Conservation (phyloP, 2,888 invertebrate species). For the Agelastica alni region DNA sequence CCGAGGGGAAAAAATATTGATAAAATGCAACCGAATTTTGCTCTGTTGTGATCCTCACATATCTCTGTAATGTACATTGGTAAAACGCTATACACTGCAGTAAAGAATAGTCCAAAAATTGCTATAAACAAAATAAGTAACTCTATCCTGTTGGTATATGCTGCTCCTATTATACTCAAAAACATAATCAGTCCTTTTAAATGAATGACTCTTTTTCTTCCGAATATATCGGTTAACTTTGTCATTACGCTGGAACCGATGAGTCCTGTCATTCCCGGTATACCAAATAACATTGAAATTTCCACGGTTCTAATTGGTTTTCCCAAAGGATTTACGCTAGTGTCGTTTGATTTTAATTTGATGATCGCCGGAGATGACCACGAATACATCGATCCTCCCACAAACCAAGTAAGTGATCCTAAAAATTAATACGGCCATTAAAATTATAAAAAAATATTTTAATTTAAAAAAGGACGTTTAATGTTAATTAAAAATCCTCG, state of each 20-base stretch:
- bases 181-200: constrained; percentile 66
- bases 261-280: constrained; percentile 28
- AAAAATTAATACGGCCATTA: too few species aligned
- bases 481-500: too few species aligned
- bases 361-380: constrained; percentile 10
- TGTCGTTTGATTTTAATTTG: constrained; percentile 3
- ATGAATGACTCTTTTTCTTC: constrained; percentile 69
- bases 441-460: too few species aligned
- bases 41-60: constrained; percentile 18
- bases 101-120: not conserved
- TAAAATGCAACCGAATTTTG: constrained; percentile 10
- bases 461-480: too few species aligned
- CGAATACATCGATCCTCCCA: not conserved
- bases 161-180: constrained; percentile 49
- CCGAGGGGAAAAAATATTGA: constrained; percentile 3
- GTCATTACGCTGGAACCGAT: constrained; percentile 30
- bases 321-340: constrained; percentile 3
- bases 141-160: constrained; percentile 25
- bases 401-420: not conserved
- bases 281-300: constrained; percentile 32
- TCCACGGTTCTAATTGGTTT: constrained; percentile 22
- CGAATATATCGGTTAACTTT: constrained; percentile 44
- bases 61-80: constrained; percentile 15
- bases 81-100: not conserved
- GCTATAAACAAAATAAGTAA: not conserved